Base-by-base conservation (phyloP, 2,113 vertebrate genomes). In the Saccopteryx leptura region DNA sequence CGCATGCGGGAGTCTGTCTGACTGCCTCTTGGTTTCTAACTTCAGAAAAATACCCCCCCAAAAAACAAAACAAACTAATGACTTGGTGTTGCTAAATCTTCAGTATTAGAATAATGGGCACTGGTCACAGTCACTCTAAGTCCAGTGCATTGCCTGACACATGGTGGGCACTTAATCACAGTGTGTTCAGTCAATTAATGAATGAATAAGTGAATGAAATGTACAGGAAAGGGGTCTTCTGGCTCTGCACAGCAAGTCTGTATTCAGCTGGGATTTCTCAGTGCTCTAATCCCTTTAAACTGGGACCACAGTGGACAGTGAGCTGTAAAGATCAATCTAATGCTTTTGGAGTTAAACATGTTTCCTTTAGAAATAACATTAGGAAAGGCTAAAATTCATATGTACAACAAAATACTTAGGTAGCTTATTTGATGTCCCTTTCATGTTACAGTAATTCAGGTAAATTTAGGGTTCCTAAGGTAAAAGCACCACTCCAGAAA, bases 291-390 rank as follows among this genome's bases (percentile, higher is more conserved):
- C 84, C 28, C 79, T 90, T 80, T 92, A 88, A 46, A 63, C 4
- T 80, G 7, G 12, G 80, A 68, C 24, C 24, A 74, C 10, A 79
- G n/a, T 4, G 1, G 18, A 60, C 13, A n/a, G 23, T 92, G 46
- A 86, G 31, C 46, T 88, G 2, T 69, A 71, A 88, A 95, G 28
- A 56, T 50, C 46, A 52, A 80, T 26, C 23, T n/a, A 28, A 46
- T 50, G 3, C 39, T 54, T 87, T 68, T 72, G 33, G 14, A 88
- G 21, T 81, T 69, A 61, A 65, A 33, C 10, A 56, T n/a, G 13
- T 54, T 54, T 88, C 48, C 60, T 39, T 93, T 87, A 88, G 89
- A 97, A 68, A 88, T 63, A 65, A 23, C 24, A 69, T 75, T 54
- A 26, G 48, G 18, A 80, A 75, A 12, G 18, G 63, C 88, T 39